Conservation (phyloP, 1,140 invertebrate species). For the Nymphalis io region DNA sequence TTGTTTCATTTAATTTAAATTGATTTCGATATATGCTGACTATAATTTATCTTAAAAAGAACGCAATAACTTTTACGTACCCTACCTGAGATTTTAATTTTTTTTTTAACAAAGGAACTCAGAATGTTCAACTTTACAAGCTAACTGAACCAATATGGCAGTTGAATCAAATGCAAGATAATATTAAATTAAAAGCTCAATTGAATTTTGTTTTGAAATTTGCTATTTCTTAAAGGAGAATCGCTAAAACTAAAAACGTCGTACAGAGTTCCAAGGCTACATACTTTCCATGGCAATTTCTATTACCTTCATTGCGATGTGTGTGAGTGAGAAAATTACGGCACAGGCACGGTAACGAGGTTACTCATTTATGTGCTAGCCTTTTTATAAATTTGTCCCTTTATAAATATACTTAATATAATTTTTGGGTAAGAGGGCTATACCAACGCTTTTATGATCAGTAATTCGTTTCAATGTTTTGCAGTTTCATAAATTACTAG, state of each 20-base stretch:
- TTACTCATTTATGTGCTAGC: slow-evolving; percentile 19
- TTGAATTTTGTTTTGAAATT: neutral
- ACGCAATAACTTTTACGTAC: no score
- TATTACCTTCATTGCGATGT: slow-evolving; percentile 17
- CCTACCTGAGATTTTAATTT: no score
- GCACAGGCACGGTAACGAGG: slow-evolving; percentile 18
- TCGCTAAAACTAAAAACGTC: slow-evolving; percentile 7
- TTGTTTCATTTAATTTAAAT: no score
- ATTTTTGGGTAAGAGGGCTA: neutral
- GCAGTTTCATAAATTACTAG: no score
- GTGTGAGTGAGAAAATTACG: slow-evolving; percentile 26
- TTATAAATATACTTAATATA: slow-evolving; percentile 13
- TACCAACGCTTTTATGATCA: neutral
- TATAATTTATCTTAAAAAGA: no score
- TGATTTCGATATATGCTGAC: no score
- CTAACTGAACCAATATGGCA: no score
- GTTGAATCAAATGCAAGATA: no score
- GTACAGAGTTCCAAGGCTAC: slow-evolving; percentile 15
- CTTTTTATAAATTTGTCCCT: slow-evolving; percentile 15
- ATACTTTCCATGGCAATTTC: slow-evolving; percentile 18
- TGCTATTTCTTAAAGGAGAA: neutral
- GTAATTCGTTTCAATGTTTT: no score
- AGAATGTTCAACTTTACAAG: no score
- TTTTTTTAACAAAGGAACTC: no score
- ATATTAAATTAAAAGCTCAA: neutral